Percentiles rank a stretch among this genome's conserved stretches.
These are phyloP conservation scores for Charanyca ferruginea DNA, from an alignment of 2,888 invertebrate genomes.

Conservation along the genomic window DNA sequence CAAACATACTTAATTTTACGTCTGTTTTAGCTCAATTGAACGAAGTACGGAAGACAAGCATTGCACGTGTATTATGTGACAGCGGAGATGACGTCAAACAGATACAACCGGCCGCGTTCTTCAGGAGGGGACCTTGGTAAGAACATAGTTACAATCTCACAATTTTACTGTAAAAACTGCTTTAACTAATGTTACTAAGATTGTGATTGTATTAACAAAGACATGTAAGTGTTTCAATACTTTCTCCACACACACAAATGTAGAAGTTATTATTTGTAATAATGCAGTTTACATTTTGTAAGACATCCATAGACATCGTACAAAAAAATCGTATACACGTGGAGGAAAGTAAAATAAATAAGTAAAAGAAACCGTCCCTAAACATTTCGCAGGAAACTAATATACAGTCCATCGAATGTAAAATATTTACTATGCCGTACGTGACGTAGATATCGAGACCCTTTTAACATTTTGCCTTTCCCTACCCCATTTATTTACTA, in stretches of 20 bases:
- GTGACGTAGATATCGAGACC: conserved; percentile 41
- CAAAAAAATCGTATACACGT: not conserved
- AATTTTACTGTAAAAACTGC: too few relatives aligned
- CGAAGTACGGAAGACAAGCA: conserved; percentile 93
- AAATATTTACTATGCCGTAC: conserved; percentile 50
- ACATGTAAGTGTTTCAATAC: too few relatives aligned
- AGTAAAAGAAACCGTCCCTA: conserved; percentile 22
- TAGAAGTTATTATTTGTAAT: too few relatives aligned
- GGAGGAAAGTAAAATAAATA: conserved; percentile 31
- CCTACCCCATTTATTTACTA: conserved; percentile 37
- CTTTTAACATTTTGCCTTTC: conserved; percentile 44
- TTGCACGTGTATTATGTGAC: conserved; percentile 94
- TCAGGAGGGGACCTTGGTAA: conserved; percentile 60
- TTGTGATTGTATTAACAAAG: too few relatives aligned
- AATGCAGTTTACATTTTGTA: too few relatives aligned
- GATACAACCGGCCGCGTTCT: conserved; percentile 78
- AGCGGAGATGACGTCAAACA: conserved; percentile 92
- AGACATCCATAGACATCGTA: too few relatives aligned
- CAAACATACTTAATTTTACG: not conserved
- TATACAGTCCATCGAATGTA: conserved; percentile 35
- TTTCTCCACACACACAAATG: too few relatives aligned
- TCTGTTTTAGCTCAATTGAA: conserved; percentile 64
- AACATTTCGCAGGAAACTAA: conserved; percentile 44
- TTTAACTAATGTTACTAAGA: too few relatives aligned
- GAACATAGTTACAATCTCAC: not conserved